Evolutionary conservation across 30 jellyfish, hydroid and myxozoan species (phyloP), one percentile per base, ranked within the genome.

Genomic region (Calvadosia cruxmelitensis): DNA sequence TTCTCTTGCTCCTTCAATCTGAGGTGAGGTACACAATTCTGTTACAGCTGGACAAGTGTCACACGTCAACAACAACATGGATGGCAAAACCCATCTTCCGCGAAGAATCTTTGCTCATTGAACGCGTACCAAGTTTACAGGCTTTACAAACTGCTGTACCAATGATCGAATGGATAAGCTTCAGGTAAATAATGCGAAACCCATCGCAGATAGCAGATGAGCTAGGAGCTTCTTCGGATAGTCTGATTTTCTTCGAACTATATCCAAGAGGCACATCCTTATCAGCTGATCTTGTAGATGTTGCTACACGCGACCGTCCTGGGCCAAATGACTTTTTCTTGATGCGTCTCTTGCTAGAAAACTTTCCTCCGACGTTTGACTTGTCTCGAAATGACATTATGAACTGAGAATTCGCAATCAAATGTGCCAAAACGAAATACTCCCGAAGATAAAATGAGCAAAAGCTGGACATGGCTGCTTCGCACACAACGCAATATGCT

Each of bases 81-180:
- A 51, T 31, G 28, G 70, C 77, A 31, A 67, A 63, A 7, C 77
- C 77, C 77, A 67, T 67, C 70, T 67, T 67, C 27, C 34, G 15
- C 27, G 25, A 20, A 2, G 29, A 7, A 32, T 31, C 13, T 67
- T 67, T 70, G 32, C 35, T 32, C 16, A 67, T 2, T 67, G 27
- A 13, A 16, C 20, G 3, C 27, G 26, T 67, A 23, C 77, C 77
- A 16, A 31, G 24, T 51, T 67, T 67, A 27, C 77, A 67, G 32
- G n/a, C 23, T 20, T 25, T 16, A 29, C 77, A 67, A 35, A 67
- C 70, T 20, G 34, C 70, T 31, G 29, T 20, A 2, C 35, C 77
- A 5, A 5, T 42, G 57, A 42, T 42, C 57, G 20, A 42, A 10
- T 42, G 57, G 20, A 42, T 10, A 5, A 42, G 57, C 20, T 42